Evolutionary conservation across 2,888 invertebrate species (phyloP), one percentile per base, ranked within the genome.

Genomic region (Erebia ligea): DNA sequence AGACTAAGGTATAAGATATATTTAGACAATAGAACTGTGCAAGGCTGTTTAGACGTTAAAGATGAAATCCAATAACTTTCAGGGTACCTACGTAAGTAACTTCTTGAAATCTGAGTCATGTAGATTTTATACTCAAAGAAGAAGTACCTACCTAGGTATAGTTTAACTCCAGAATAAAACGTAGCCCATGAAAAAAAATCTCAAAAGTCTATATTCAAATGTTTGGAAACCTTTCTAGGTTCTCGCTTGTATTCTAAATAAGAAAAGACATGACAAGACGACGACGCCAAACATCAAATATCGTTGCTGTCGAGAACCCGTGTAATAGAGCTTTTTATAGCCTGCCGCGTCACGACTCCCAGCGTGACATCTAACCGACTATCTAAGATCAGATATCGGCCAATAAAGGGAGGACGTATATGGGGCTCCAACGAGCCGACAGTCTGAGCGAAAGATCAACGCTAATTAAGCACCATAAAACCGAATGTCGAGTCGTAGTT

Each of bases 401-500:
- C 88, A 86, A 86, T 87, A 87, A 88, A 88, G 82, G 83, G 82
- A 78, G 85, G 85, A 86, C 90, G 80, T 89, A 88, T 86, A 86
- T 85, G 84, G 85, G 86, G 83, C 84, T 70, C 69, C 68, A 67
- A 67, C 70, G 66, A 64, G 75, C 73, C 75, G 75, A 71, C 86
- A 84, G 83, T n/a, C 58, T 87, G 45, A 45, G 83, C 86, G 85
- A 85, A 86, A 86, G 87, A 87, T 84, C 89, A 84, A 89, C 88
- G 85, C 87, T 92, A 92, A 92, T 91, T 92, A 92, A 89, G 85
- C 85, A 80, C 89, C 84, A 90, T 92, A 92, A 91, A 91, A 89
- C 88, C 86, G 82, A 91, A 91, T 89, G 89, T 89, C 88, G 85
- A 82, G 85, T 85, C 84, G 86, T 80, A 82, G 81, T 88, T 89